Evolutionary conservation across 2,797 vertebrate species (phyloP), one percentile per base, ranked within the genome.

Genomic region (Natrix natrix): DNA sequence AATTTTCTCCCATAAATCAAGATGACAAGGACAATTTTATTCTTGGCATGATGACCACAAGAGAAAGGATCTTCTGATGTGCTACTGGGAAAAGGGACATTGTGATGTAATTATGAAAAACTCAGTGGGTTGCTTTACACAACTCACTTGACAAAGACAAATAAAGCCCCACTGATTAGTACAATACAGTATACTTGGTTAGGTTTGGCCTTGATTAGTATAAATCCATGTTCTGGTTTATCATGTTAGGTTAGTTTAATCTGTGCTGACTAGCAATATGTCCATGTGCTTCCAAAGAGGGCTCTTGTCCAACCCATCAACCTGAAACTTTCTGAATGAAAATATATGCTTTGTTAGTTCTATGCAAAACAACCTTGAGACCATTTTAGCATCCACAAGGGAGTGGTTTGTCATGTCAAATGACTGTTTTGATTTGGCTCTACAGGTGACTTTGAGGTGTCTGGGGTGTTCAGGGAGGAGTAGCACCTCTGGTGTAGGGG

Each of bases 11-110:
- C 0, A 69, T 96, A 96, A 96, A 96, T 96, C 95, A 95, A 94
- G 95, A 92, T 66, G 93, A 94, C 92, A 96, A 95, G 93, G 95
- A 94, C 94, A 94, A 90, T 93, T 96, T 97, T 96, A 97, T 90
- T 63, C 95, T 56, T 95, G 95, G 89, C 94, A 91, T 1, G 93
- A 86, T 74, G 93, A 16, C 95, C 63, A 7, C 94, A 95, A 91
- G 20, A 1, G 63, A 52, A 28, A 94, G 83, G 16, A 93, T 97
- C 96, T 94, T 94, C 96, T 87, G 94, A 61, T 11, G 26, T 90
- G 8, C 86, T 87, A 92, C 95, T 93, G 94, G 91, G 93, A 20
- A 90, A 28, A 89, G 90, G 88, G 94, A 92, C 55, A 92, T 91
- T 95, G 37, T 89, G n/a, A 74, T 3, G 69, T 74, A 37, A 37